phyloP scores from a whole-genome alignment of 2,888 invertebrate species.

The Ptychoptera contaminata region DNA sequence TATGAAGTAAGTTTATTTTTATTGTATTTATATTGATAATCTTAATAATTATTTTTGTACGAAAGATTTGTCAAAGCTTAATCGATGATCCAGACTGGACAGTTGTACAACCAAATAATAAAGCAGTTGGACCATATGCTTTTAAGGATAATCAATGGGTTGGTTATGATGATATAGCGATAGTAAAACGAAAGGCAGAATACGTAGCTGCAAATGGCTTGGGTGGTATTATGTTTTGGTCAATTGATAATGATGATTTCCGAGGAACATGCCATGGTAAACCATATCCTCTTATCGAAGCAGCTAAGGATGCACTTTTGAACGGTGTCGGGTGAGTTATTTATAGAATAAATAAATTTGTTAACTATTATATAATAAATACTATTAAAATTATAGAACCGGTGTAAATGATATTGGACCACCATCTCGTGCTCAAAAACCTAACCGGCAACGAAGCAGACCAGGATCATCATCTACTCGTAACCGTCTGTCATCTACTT shows the following conservation, averaged over 20 bases:
- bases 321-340: slow-evolving; percentile 40
- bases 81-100: slow-evolving; percentile 60
- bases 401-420: slow-evolving; percentile 27
- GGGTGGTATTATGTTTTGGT: slow-evolving; percentile 52
- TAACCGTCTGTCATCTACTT: slow-evolving; percentile 16
- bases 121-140: slow-evolving; percentile 82
- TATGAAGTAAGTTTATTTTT: slow-evolving; percentile 51
- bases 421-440: slow-evolving; percentile 18
- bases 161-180: slow-evolving; percentile 77
- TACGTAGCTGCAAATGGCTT: slow-evolving; percentile 72
- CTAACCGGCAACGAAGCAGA: slow-evolving; percentile 22
- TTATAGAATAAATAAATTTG: too few relatives aligned
- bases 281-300: slow-evolving; percentile 81
- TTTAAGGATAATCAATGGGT: slow-evolving; percentile 83
- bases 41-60: slow-evolving; percentile 11
- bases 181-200: slow-evolving; percentile 65
- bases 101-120: slow-evolving; percentile 63
- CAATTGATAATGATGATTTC: slow-evolving; percentile 89
- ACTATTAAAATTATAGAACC: slow-evolving; percentile 14
- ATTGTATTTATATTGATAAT: not conserved
- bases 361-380: not conserved
- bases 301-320: slow-evolving; percentile 68
- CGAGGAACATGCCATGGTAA: slow-evolving; percentile 74
- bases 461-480: slow-evolving; percentile 16
- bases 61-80: slow-evolving; percentile 70